Conservation (phyloP, 2,888 invertebrate species). For the Tachina grossa region DNA sequence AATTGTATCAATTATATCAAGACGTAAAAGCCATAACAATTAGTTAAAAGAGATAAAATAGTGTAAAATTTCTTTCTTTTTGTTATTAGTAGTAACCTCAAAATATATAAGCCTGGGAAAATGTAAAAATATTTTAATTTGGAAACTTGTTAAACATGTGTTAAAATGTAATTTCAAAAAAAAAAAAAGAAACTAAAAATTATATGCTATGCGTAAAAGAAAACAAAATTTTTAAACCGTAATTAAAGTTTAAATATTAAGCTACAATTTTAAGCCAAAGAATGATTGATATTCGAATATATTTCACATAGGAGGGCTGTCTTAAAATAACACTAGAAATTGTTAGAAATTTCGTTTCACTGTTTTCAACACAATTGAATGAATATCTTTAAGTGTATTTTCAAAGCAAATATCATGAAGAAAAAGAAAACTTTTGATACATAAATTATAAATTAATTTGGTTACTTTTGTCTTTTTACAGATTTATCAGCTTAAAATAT, state of each 20-base stretch:
- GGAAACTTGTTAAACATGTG: constrained; percentile 66
- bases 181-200: constrained; percentile 27
- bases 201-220: constrained; percentile 15
- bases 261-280: constrained; percentile 36
- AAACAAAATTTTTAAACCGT: constrained; percentile 11
- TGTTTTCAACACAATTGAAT: no score
- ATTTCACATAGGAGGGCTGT: background rate
- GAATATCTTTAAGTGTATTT: no score
- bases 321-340: background rate
- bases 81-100: background rate
- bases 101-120: constrained; percentile 40
- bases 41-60: constrained; percentile 35
- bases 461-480: no score
- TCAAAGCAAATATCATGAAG: background rate
- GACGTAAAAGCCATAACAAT: constrained; percentile 43
- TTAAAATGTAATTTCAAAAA: constrained; percentile 49
- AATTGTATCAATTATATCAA: constrained; percentile 32
- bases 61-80: constrained; percentile 17
- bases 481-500: no score
- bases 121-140: constrained; percentile 46
- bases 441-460: no score
- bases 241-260: constrained; percentile 51
- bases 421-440: background rate
- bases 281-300: constrained; percentile 58
- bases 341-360: background rate